Evolutionary conservation across 2,888 invertebrate species (phyloP), one percentile per base, ranked within the genome.

Genomic region (Marronus borbonicus): DNA sequence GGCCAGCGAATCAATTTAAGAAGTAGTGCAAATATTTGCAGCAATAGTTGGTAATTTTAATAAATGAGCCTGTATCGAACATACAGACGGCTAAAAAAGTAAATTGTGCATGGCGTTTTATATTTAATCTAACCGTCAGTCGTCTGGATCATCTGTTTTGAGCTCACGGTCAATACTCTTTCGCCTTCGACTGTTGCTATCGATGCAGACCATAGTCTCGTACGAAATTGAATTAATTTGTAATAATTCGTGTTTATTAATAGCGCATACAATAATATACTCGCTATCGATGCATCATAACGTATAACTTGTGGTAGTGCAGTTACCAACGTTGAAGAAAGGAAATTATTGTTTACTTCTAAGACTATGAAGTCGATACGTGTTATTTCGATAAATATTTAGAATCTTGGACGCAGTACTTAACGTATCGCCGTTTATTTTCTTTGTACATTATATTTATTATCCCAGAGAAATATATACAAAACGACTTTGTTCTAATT

Each of bases 181-280:
- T 66, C 55, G 55, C 20, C 55, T 58, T 58, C 20, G 55, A 20
- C n/a, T 58, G 8, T 17, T 58, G n/a, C 52, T 5, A 52, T n/a
- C n/a, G 52, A 17, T 17, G 3, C 12, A 31, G 64, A 64, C 8
- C 10, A 10, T 8, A 39, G 3, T 2, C 8, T 17, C 31, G 65
- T 66, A 20, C 65, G 39, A 44, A 66, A 66, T 66, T 66, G 39
- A 66, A 66, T 66, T 66, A 66, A 66, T 66, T 66, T 44, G 65
- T 44, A 66, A 66, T 66, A 66, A 66, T 66, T 44, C 20, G 7
- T 8, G 44, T 66, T 8, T 44, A 64, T 64, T 64, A 64, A 64
- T 64, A 64, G 64, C 31, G n/a, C 10, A 31, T n/a, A 31, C 17
- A 58, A 17, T 20, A 17, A n/a, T 66, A n/a, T 36, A 44, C n/a